phyloP scores from a whole-genome alignment of 2,797 vertebrate species.

The Urosaurus nigricauda region DNA sequence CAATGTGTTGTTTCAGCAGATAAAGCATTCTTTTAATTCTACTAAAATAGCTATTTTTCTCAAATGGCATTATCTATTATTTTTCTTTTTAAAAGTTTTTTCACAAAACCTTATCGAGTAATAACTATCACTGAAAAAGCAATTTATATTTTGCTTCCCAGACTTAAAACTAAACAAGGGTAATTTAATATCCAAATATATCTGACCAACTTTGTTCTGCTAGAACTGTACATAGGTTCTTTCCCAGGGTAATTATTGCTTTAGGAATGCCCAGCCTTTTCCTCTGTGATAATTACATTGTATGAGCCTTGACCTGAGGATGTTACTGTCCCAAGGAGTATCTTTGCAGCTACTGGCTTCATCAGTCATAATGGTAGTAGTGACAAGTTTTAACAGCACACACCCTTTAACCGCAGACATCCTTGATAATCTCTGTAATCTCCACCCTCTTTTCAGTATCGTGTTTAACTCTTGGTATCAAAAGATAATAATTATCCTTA shows the following conservation, averaged over 20 bases:
- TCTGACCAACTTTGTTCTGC: background rate
- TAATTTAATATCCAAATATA: background rate
- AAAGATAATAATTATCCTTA: background rate
- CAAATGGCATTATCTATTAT: background rate
- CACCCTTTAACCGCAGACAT: background rate
- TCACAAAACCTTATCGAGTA: background rate
- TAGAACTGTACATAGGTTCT: background rate
- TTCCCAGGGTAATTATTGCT: background rate
- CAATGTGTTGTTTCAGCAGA: background rate
- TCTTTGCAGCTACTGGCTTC: background rate
- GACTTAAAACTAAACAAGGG: background rate
- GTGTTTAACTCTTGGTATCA: background rate
- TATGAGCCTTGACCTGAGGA: background rate
- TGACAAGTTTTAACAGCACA: too few species aligned
- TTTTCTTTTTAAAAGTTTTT: background rate
- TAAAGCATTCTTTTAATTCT: background rate
- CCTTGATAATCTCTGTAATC: background rate
- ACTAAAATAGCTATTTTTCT: too few species aligned
- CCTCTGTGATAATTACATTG: background rate
- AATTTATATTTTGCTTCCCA: background rate
- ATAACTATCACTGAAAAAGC: background rate
- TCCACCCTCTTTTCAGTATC: background rate
- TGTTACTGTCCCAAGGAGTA: background rate
- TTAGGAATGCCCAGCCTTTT: background rate
- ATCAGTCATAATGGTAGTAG: too few species aligned